These are phyloP conservation scores for Coluber constrictor DNA, from an alignment of 2,797 vertebrate species.

Conservation along the genomic window DNA sequence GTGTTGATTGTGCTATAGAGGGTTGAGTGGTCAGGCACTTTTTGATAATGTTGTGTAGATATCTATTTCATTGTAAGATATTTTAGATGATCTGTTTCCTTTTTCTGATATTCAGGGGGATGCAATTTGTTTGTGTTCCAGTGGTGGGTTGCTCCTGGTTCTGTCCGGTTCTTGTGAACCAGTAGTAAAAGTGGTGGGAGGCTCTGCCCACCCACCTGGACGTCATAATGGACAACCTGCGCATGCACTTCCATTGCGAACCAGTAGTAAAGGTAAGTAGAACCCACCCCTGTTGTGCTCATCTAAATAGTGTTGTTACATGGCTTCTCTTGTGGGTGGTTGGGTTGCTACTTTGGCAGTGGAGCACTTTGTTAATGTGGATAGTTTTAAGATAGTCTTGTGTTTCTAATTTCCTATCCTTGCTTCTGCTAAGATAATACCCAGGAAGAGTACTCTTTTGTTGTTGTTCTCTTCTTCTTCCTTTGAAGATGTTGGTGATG, in stretches of 20 bases:
- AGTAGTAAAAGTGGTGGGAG: too few species aligned
- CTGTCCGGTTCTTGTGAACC: too few species aligned
- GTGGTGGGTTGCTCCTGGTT: too few species aligned
- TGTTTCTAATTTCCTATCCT: neutral
- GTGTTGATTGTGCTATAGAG: neutral
- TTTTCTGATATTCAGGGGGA: neutral
- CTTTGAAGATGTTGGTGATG: neutral
- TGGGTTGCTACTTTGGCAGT: neutral
- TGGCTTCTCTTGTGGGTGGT: neutral
- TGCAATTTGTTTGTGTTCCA: neutral
- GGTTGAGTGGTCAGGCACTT: neutral
- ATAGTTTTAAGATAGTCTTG: neutral
- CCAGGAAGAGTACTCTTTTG: neutral
- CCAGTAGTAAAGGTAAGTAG: too few species aligned
- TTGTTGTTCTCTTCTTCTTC: neutral
- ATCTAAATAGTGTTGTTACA: neutral
- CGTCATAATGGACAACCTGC: too few species aligned
- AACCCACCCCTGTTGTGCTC: neutral
- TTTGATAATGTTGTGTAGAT: neutral
- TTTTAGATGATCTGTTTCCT: neutral
- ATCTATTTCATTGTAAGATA: neutral
- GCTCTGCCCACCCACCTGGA: too few species aligned
- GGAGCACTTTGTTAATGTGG: neutral
- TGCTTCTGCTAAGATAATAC: neutral
- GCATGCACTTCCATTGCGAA: too few species aligned